Percentiles rank a stretch among this genome's conserved stretches.
Conservation (phyloP, 2,888 invertebrate genomes). For the Lepas anatifera region DNA sequence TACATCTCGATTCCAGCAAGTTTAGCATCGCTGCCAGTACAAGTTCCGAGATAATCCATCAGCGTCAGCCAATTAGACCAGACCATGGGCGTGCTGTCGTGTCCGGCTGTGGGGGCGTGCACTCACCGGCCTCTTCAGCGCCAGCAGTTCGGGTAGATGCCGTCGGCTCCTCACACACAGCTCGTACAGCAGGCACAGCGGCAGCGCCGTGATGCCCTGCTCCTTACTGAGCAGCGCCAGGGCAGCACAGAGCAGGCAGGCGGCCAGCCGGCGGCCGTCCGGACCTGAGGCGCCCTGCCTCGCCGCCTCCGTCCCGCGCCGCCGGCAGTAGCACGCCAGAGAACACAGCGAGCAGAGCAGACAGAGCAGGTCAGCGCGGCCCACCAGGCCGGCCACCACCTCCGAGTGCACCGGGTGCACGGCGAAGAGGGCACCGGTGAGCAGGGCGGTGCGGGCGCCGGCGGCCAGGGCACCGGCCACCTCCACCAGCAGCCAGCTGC, state of each 20-base stretch:
- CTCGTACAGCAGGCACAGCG: conserved; percentile 82
- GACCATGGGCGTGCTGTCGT: too few relatives aligned
- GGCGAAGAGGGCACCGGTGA: conserved; percentile 78
- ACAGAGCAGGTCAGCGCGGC: conserved; percentile 84
- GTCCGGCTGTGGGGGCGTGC: too few relatives aligned
- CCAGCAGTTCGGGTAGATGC: conserved; percentile 21
- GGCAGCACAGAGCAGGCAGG: conserved; percentile 47
- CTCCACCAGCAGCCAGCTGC: conserved; percentile 37
- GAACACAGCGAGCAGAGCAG: conserved; percentile 81
- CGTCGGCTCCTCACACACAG: conserved; percentile 38
- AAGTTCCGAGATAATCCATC: too few relatives aligned
- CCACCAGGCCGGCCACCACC: conserved; percentile 90
- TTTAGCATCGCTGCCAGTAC: too few relatives aligned
- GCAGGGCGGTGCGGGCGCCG: conserved; percentile 33
- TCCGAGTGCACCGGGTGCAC: conserved; percentile 96
- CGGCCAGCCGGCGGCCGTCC: conserved; percentile 41
- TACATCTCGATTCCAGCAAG: too few relatives aligned
- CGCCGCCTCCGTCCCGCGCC: too few relatives aligned
- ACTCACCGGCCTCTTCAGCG: not conserved
- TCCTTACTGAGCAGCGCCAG: conserved; percentile 89
- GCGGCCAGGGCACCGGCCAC: conserved; percentile 26
- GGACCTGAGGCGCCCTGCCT: conserved; percentile 1
- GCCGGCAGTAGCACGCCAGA: conserved; percentile 38
- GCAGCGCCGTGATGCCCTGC: conserved; percentile 83
- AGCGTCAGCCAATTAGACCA: too few relatives aligned